Conservation (phyloP, 2,797 vertebrate genomes). For the Heliangelus exortis region DNA sequence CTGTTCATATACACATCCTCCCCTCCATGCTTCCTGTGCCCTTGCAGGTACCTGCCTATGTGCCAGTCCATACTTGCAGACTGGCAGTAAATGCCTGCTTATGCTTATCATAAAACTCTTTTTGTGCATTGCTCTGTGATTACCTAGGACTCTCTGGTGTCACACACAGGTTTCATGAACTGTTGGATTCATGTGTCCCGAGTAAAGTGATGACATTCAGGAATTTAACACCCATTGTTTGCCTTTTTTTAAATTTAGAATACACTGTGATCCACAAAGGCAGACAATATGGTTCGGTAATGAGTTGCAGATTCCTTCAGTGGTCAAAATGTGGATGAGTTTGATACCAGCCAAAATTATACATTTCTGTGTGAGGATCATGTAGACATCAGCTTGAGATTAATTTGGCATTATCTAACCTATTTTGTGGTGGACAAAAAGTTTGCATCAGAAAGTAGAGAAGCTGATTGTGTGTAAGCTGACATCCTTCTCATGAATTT, state of each 20-base stretch:
- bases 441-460: background rate
- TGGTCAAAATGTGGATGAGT: background rate
- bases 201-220: background rate
- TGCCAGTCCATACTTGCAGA: background rate
- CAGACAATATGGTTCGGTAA: background rate
- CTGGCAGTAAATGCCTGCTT: background rate
- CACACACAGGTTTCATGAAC: background rate
- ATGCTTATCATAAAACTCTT: background rate
- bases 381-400: background rate
- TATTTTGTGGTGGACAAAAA: background rate
- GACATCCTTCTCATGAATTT: background rate
- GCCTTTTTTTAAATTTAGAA: background rate
- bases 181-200: background rate
- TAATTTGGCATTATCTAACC: background rate
- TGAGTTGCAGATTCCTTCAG: background rate
- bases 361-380: background rate
- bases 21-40: too few species aligned
- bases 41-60: background rate
- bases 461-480: background rate
- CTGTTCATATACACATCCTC: background rate
- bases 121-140: background rate
- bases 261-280: background rate
- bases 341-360: background rate
- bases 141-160: background rate
- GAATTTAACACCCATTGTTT: background rate